phyloP scores from a whole-genome alignment of 2,797 vertebrate species.

The Lycodopsis pacificus region DNA sequence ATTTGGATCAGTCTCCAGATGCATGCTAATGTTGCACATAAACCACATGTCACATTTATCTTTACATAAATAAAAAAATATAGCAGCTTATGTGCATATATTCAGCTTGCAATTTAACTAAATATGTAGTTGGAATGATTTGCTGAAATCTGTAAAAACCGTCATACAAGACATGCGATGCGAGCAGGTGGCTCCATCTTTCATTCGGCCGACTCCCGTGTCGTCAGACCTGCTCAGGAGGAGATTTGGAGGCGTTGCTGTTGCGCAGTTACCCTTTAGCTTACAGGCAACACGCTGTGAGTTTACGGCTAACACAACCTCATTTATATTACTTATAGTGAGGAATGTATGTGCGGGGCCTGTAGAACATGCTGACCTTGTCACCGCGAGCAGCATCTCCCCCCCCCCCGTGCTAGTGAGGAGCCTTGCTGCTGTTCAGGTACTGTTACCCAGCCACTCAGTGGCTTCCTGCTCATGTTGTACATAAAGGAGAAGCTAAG shows the following conservation, averaged over 20 bases:
- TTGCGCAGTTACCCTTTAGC: conserved; percentile 80
- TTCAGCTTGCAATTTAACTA: conserved; percentile 15
- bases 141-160: conserved; percentile 20
- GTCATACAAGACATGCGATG: not conserved
- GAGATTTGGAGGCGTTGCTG: conserved; percentile 72
- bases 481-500: conserved; percentile 49
- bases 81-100: not conserved
- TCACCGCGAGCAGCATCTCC: conserved; percentile 78
- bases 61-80: not conserved
- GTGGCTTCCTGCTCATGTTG: conserved; percentile 53
- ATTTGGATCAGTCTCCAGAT: conserved; percentile 52
- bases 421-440: conserved; percentile 62
- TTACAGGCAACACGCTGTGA: conserved; percentile 78
- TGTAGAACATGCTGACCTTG: conserved; percentile 92
- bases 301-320: conserved; percentile 81
- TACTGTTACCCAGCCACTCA: conserved; percentile 60
- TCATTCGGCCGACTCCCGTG: conserved; percentile 41
- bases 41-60: conserved; percentile 33
- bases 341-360: conserved; percentile 72
- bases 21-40: conserved; percentile 50
- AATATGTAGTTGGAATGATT: conserved; percentile 28
- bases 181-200: conserved; percentile 55
- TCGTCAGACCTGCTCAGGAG: conserved; percentile 56
- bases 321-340: conserved; percentile 87
- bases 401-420: conserved; percentile 50